These are phyloP conservation scores for Siniperca scherzeri DNA, from an alignment of 2,797 vertebrate species.

Conservation along the genomic window DNA sequence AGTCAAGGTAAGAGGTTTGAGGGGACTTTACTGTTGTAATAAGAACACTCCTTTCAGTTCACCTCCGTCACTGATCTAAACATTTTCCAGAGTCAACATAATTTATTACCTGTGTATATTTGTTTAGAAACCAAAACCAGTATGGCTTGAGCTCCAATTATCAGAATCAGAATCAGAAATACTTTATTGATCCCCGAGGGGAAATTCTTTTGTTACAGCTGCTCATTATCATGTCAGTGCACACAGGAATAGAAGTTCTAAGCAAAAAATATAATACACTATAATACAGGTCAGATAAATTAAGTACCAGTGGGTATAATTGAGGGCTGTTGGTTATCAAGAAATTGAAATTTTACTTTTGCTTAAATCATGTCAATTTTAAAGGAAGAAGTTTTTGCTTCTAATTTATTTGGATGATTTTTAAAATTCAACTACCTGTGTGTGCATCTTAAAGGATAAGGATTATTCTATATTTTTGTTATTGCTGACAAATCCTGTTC, in stretches of 20 bases:
- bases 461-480: no score
- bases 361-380: no score
- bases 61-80: not conserved
- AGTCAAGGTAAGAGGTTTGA: slow-evolving; percentile 52
- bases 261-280: no score
- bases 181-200: no score
- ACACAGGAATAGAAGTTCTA: no score
- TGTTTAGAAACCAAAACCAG: not conserved
- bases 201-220: no score
- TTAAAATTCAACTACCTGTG: not conserved
- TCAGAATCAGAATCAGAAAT: not conserved
- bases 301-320: no score
- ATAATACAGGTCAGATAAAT: no score
- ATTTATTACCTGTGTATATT: not conserved
- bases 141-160: not conserved
- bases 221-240: no score
- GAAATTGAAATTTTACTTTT: no score
- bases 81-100: not conserved
- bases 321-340: not conserved
- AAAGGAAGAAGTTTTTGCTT: no score
- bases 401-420: not conserved
- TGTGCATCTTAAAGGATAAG: not conserved
- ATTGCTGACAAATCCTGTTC: not conserved
- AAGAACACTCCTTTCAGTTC: not conserved
- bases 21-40: not conserved